Conservation (phyloP, 2,113 vertebrate genomes). For the Lamprologus tigripictilis region DNA sequence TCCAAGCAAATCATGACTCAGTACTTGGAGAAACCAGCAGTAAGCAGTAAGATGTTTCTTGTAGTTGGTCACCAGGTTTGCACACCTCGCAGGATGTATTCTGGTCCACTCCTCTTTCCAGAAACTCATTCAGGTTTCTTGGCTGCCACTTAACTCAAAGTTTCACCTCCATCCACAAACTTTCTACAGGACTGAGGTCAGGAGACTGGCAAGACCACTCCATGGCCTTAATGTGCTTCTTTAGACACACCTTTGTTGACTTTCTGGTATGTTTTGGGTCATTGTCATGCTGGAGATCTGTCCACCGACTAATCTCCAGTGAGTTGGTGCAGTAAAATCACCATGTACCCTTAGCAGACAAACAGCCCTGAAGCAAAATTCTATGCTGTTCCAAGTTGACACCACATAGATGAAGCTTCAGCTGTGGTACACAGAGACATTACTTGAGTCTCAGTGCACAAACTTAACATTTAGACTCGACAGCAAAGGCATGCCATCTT, state of each 20-base stretch:
- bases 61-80: not conserved
- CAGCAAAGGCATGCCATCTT: not conserved
- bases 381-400: conserved; percentile 16
- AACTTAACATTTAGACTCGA: conserved; percentile 3
- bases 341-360: not conserved
- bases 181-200: not conserved
- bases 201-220: not conserved
- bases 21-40: not conserved
- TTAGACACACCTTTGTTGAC: not conserved
- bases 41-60: not conserved
- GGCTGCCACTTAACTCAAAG: not conserved
- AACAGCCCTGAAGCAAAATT: not conserved
- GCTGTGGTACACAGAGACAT: conserved; percentile 27
- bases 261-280: not conserved
- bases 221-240: not conserved
- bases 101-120: not conserved
- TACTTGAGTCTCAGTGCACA: not conserved
- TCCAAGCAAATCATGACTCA: not conserved
- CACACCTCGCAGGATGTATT: not conserved
- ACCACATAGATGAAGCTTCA: conserved; percentile 25
- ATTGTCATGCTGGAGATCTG: not conserved
- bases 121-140: not conserved
- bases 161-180: not conserved
- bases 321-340: not conserved
- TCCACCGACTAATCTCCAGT: not conserved